phyloP scores from a whole-genome alignment of 2,888 invertebrate genomes.

The Perithous albicinctus region DNA sequence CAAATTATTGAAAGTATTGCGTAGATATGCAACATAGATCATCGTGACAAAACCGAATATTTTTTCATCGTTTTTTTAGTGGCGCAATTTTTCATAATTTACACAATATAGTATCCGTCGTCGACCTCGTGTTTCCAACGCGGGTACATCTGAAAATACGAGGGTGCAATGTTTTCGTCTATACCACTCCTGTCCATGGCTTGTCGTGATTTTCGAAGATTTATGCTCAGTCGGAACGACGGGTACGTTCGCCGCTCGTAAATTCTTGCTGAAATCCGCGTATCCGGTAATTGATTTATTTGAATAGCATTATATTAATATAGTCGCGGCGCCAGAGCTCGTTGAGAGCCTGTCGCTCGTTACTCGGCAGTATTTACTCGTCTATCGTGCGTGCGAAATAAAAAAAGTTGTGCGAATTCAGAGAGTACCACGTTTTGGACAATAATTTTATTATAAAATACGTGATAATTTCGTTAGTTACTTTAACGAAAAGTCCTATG shows the following conservation, averaged over 20 bases:
- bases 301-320: slow-evolving; percentile 43
- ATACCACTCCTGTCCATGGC: neutral
- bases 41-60: neutral
- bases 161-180: neutral
- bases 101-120: neutral
- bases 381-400: slow-evolving; percentile 5
- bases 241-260: slow-evolving; percentile 8
- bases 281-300: slow-evolving; percentile 43
- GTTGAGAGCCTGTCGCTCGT: neutral
- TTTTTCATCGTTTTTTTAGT: neutral
- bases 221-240: slow-evolving; percentile 10
- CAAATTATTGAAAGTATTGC: neutral
- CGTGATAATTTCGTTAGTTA: no score
- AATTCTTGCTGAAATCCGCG: slow-evolving; percentile 31
- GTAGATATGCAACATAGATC: neutral
- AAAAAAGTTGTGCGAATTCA: no score
- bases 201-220: slow-evolving; percentile 9
- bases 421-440: no score
- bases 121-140: neutral
- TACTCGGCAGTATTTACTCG: neutral
- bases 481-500: no score
- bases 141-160: neutral
- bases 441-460: no score
- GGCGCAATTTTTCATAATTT: slow-evolving; percentile 7
- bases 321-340: neutral